A percentile compares a stretch with the other conserved stretches of the same genome.
phyloP scores from a whole-genome alignment of 2,888 invertebrate genomes.

The Cordilura impudica region DNA sequence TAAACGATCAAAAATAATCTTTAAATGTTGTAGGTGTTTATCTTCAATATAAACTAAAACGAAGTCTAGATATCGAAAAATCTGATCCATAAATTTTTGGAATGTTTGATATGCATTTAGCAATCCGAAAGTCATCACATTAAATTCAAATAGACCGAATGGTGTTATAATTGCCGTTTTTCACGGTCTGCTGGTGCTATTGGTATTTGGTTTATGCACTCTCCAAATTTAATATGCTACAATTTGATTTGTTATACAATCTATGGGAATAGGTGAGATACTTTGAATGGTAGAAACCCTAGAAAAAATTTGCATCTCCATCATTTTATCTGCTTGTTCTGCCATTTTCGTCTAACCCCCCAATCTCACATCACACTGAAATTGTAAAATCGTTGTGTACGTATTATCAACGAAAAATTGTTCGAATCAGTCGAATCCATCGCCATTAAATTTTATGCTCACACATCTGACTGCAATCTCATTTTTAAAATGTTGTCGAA shows the following conservation, averaged over 20 bases:
- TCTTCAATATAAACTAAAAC: conserved; percentile 30
- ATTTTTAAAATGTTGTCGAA: too few species aligned
- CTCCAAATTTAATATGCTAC: conserved; percentile 54
- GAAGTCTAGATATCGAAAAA: background rate
- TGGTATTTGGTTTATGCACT: conserved; percentile 55
- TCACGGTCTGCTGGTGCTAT: conserved; percentile 52
- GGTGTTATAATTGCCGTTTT: conserved; percentile 70
- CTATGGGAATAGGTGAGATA: too few species aligned
- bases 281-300: too few species aligned
- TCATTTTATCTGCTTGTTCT: too few species aligned
- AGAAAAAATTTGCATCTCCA: too few species aligned
- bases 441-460: too few species aligned
- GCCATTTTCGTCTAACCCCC: too few species aligned
- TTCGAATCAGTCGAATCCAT: too few species aligned
- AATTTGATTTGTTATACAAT: conserved; percentile 45
- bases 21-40: conserved; percentile 53
- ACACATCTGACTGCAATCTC: too few species aligned
- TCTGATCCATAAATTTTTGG: conserved; percentile 68
- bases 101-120: conserved; percentile 72
- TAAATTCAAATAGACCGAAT: conserved; percentile 64
- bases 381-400: too few species aligned
- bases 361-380: too few species aligned
- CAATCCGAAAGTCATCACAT: conserved; percentile 71
- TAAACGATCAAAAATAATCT: conserved; percentile 63
- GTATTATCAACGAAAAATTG: too few species aligned